Base-by-base conservation (phyloP, 2,113 vertebrate genomes). In the Apteryx owenii region DNA sequence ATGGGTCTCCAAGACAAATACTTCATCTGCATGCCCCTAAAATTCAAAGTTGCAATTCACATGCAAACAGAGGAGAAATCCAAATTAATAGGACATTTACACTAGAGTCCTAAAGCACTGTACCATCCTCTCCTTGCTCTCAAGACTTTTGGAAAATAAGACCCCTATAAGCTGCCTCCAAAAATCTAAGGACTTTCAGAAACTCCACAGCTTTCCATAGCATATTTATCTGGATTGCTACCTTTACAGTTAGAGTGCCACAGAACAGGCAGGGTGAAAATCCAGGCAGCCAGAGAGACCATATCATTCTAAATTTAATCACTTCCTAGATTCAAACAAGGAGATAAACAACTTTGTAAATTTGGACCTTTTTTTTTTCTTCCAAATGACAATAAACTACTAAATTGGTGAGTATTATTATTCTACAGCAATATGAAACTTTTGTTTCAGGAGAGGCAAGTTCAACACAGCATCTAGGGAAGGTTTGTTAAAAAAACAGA, bases 1-100 rank as follows among this genome's bases (percentile, higher is more conserved):
- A 97, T 99, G 99, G 5, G 99, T 98, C 97, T 99, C 99, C 97
- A 99, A 97, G 95, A 99, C 99, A 98, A 99, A 99, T 48, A 99
- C 99, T 97, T 99, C 99, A 86, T 99, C 99, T 42, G 99, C 98
- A 38, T 99, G 99, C 86, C 99, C 99, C 99, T 99, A 97, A 58
- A 96, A 94, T 91, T 71, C 10, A 38, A 68, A 79, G 72, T 90
- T 71, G 50, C 61, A 81, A 70, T 58, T 50, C 58, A 88, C 1
- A 2, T 36, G 36, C 38, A 80, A 44, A 88, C 42, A 58, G 15
- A 80, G 13, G 18, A 50, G 56, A 90, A 94, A 92, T 33, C 21
- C 58, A 91, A 71, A 87, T 87, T 46, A 87, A 9, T 1, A 93
- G 6, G 7, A 2, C 16, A 71, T 21, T 78, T 51, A 65, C 36